Evolutionary conservation across 2,113 vertebrate species (phyloP).

Genomic region (Albula glossodonta): DNA sequence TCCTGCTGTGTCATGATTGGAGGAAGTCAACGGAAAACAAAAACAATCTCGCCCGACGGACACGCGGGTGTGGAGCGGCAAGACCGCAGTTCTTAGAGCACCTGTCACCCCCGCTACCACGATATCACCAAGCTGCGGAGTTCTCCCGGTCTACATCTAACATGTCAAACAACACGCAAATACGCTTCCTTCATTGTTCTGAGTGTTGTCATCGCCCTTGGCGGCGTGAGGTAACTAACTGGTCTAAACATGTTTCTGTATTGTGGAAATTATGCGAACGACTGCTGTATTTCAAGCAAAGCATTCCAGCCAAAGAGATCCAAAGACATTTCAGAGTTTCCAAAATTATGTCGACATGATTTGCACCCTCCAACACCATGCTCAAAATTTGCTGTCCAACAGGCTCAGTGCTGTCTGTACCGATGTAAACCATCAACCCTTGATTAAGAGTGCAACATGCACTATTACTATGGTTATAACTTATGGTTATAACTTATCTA

Average conservation of each 20-base stretch:
- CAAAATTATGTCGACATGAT: too few species aligned
- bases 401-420: too few species aligned
- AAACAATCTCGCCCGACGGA: background rate
- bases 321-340: too few species aligned
- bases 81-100: background rate
- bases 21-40: constrained; percentile 19
- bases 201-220: background rate
- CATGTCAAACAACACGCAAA: background rate
- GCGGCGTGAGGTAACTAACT: background rate
- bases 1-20: constrained; percentile 62
- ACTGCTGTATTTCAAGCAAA: too few species aligned
- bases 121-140: background rate
- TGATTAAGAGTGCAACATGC: too few species aligned
- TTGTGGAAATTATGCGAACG: too few species aligned
- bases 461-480: background rate
- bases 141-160: background rate
- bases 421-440: too few species aligned
- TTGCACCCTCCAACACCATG: too few species aligned
- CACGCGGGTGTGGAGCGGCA: background rate
- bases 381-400: too few species aligned
- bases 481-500: background rate
- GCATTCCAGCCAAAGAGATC: too few species aligned
- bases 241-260: background rate
- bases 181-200: background rate
- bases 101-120: too few species aligned